phyloP scores from a whole-genome alignment of 1,140 invertebrate species.

The Copidosoma floridanum region DNA sequence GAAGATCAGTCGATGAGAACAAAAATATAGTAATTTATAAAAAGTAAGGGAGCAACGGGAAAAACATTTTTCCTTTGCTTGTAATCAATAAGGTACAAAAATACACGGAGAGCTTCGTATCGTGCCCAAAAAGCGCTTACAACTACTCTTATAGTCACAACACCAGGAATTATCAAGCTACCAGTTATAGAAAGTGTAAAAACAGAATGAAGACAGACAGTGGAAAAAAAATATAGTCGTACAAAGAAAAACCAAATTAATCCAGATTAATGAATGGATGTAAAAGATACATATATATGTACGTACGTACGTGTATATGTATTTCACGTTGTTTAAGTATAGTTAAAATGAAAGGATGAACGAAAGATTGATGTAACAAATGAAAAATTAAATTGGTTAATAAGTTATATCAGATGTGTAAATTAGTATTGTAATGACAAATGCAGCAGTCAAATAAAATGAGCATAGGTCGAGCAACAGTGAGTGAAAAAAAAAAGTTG shows the following conservation, averaged over 20 bases:
- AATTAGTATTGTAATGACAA: too few species aligned
- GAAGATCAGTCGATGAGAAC: slow-evolving; percentile 23
- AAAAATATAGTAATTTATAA: slow-evolving; percentile 3
- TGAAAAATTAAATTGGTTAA: neutral
- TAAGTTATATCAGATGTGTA: too few species aligned
- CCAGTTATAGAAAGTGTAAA: slow-evolving; percentile 40
- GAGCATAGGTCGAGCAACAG: slow-evolving; percentile 30
- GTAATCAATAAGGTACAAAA: too few species aligned
- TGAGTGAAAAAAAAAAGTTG: neutral
- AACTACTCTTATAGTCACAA: slow-evolving; percentile 54
- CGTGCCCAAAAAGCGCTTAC: slow-evolving; percentile 52
- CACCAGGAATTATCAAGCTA: slow-evolving; percentile 54
- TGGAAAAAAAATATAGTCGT: slow-evolving; percentile 33
- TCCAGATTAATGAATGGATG: slow-evolving; percentile 28
- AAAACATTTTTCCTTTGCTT: slow-evolving; percentile 1
- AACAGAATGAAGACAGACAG: slow-evolving; percentile 31
- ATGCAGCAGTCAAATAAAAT: slow-evolving; percentile 36
- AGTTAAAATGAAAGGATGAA: slow-evolving; percentile 32
- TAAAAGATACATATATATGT: slow-evolving; percentile 27
- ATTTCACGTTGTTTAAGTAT: too few species aligned
- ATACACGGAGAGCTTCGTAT: slow-evolving; percentile 42
- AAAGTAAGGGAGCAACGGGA: too few species aligned
- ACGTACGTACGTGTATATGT: too few species aligned
- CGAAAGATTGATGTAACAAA: slow-evolving; percentile 18
- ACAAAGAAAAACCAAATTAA: too few species aligned